phyloP scores from a whole-genome alignment of 2,888 invertebrate genomes.

The Himalopsyche japonica region DNA sequence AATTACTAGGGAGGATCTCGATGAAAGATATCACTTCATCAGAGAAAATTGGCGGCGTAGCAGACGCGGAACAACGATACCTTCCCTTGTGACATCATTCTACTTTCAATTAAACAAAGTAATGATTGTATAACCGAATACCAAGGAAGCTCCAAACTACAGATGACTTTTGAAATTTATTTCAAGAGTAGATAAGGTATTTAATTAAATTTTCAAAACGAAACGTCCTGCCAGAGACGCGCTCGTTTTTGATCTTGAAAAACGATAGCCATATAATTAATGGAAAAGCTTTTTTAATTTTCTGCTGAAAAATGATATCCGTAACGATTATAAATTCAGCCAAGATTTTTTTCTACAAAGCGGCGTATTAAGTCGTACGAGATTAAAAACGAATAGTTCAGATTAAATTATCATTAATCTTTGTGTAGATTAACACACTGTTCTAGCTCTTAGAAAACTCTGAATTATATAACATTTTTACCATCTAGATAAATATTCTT shows the following conservation, averaged over 20 bases:
- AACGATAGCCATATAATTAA: not conserved
- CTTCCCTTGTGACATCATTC: not conserved
- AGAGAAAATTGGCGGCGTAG: not conserved
- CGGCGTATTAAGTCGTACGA: no score
- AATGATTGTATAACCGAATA: constrained; percentile 26
- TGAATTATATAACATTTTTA: not conserved
- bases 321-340: not conserved
- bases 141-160: not conserved
- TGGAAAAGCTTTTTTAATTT: not conserved
- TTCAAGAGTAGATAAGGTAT: not conserved
- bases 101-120: constrained; percentile 23
- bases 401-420: not conserved
- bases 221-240: not conserved
- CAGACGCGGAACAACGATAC: not conserved
- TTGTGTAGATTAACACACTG: not conserved
- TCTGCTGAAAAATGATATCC: not conserved
- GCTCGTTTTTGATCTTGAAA: constrained; percentile 1
- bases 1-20: constrained; percentile 6
- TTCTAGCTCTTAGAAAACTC: not conserved
- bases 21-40: not conserved
- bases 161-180: constrained; percentile 4
- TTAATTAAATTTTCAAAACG: constrained; percentile 1
- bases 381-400: not conserved
- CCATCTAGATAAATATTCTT: not conserved
- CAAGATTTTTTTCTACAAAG: not conserved